Evolutionary conservation across 2,888 invertebrate genomes (phyloP).

Genomic region (Pollenia angustigena): DNA sequence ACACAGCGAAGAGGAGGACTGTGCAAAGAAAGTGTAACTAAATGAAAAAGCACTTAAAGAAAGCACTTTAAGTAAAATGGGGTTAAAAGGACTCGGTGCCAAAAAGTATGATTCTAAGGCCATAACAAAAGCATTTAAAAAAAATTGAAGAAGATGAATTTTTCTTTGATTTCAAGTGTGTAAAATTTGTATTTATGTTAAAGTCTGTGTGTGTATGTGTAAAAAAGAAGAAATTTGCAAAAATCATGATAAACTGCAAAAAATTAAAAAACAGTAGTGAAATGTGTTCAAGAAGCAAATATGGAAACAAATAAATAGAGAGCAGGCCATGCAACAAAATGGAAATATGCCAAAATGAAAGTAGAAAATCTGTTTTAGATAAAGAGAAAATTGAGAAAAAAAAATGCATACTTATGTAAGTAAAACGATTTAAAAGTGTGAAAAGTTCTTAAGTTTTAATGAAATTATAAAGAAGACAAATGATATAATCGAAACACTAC

Average conservation of each 20-base stretch:
- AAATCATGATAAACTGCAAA: conserved; percentile 62
- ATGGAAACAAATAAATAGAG: conserved; percentile 1
- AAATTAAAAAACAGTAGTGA: conserved; percentile 1
- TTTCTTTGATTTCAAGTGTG: conserved; percentile 38
- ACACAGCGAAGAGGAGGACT: not conserved
- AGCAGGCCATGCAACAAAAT: not conserved
- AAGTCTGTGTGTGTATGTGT: not conserved
- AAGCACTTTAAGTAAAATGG: conserved; percentile 72
- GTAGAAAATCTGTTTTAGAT: conserved; percentile 39
- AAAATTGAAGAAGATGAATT: conserved; percentile 21
- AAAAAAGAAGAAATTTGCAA: conserved; percentile 58
- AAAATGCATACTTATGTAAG: no score
- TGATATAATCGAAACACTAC: not conserved
- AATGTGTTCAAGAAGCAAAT: conserved; percentile 2
- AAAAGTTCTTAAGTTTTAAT: conserved; percentile 27
- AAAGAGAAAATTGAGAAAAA: not conserved
- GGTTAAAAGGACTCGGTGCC: conserved; percentile 69
- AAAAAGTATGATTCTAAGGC: conserved; percentile 55
- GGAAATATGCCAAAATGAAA: conserved; percentile 57
- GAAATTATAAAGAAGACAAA: conserved; percentile 13
- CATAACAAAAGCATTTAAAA: conserved; percentile 35
- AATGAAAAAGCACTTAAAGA: conserved; percentile 73
- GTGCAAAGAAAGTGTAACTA: conserved; percentile 49
- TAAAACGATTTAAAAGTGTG: conserved; percentile 41
- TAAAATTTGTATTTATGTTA: not conserved